phyloP scores from a whole-genome alignment of 2,113 vertebrate species.

The Lophura nycthemera region DNA sequence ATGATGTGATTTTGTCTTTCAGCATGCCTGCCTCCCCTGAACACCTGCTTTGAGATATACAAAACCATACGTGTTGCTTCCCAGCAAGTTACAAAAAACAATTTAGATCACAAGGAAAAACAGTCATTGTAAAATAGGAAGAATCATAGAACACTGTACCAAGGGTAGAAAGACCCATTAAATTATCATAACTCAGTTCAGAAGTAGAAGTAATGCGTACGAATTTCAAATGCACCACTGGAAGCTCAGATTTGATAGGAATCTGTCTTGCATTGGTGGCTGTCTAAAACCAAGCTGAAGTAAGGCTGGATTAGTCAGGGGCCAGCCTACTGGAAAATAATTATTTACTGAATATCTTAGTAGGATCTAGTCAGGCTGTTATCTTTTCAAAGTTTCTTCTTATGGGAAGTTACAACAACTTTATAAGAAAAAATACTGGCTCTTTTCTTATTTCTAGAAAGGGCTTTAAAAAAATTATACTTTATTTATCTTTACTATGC shows the following conservation, averaged over 20 bases:
- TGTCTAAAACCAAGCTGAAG: background rate
- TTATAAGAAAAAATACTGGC: background rate
- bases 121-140: background rate
- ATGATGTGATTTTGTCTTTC: conserved; percentile 11
- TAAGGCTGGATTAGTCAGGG: background rate
- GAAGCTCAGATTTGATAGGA: background rate
- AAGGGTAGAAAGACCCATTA: background rate
- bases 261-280: background rate
- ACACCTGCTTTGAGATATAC: background rate
- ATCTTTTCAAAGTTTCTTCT: background rate
- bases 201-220: background rate
- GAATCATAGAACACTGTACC: background rate
- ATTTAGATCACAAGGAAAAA: background rate
- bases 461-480: background rate
- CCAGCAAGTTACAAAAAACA: background rate
- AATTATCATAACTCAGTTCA: background rate
- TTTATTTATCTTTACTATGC: background rate
- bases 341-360: background rate
- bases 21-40: background rate
- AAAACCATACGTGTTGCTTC: background rate
- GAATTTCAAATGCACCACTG: background rate
- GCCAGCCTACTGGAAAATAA: background rate
- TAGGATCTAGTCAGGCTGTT: background rate
- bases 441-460: background rate
- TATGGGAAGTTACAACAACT: background rate